Conservation (phyloP, 2,113 vertebrate species). For the Eolophus roseicapilla region DNA sequence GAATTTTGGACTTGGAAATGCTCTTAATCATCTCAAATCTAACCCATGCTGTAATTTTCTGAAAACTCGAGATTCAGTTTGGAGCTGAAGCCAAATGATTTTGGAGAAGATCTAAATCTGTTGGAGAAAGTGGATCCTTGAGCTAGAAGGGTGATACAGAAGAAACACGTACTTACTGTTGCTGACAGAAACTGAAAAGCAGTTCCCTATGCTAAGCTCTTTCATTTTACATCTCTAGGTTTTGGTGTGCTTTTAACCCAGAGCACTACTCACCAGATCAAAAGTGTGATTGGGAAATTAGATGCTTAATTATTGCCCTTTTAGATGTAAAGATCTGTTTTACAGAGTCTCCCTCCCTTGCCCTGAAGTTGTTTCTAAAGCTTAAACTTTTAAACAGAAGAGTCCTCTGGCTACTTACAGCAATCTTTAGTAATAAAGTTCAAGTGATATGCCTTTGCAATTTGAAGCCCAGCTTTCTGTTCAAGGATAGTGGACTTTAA, state of each 20-base stretch:
- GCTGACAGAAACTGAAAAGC: neutral
- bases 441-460: neutral
- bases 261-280: neutral
- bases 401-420: neutral
- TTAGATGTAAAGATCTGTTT: neutral
- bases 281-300: neutral
- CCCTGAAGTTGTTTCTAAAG: neutral
- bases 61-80: neutral
- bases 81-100: neutral
- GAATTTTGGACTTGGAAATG: neutral
- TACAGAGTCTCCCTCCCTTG: neutral
- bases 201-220: neutral
- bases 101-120: neutral
- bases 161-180: neutral
- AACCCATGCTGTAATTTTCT: slow-evolving; percentile 17
- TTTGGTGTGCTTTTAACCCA: neutral
- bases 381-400: neutral
- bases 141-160: neutral
- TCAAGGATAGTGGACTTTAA: neutral
- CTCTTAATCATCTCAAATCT: slow-evolving; percentile 28
- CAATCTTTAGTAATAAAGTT: neutral
- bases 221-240: neutral
- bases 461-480: neutral
- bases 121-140: neutral
- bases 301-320: neutral